Evolutionary conservation across 1,140 invertebrate species (phyloP).

Genomic region (Meteorus sp.): DNA sequence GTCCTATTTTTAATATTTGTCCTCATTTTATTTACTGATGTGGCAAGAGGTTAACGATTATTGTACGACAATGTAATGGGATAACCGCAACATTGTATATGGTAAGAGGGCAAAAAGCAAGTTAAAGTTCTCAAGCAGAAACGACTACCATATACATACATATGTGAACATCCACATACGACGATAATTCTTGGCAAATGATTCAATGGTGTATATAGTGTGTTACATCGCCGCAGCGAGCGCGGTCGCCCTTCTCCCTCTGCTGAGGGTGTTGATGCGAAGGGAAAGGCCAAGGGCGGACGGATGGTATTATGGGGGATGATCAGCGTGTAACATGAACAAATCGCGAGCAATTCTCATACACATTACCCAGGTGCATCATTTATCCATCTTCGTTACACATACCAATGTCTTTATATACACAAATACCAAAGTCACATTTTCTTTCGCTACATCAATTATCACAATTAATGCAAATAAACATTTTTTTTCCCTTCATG

Average conservation of each 20-base stretch:
- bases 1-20: too few species aligned
- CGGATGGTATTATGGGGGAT: constrained; percentile 41
- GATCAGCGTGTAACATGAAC: constrained; percentile 43
- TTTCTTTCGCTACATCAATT: too few species aligned
- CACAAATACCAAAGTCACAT: too few species aligned
- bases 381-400: too few species aligned
- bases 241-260: too few species aligned
- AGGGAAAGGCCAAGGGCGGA: constrained; percentile 25
- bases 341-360: constrained; percentile 27
- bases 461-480: too few species aligned
- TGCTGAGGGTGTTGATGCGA: constrained; percentile 23
- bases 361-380: too few species aligned
- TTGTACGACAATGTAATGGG: too few species aligned
- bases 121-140: background rate
- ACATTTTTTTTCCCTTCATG: too few species aligned
- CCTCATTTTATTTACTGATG: too few species aligned
- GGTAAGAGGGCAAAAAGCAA: background rate
- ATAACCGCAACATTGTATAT: background rate
- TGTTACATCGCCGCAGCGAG: constrained; percentile 12
- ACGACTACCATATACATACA: too few species aligned
- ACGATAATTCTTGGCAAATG: constrained; percentile 7
- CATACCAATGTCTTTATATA: too few species aligned
- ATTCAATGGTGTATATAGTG: constrained; percentile 1
- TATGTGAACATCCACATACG: background rate
- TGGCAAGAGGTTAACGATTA: background rate